These are phyloP conservation scores for Girardia tigrina DNA, from an alignment of 2,888 invertebrate genomes.

Conservation along the genomic window DNA sequence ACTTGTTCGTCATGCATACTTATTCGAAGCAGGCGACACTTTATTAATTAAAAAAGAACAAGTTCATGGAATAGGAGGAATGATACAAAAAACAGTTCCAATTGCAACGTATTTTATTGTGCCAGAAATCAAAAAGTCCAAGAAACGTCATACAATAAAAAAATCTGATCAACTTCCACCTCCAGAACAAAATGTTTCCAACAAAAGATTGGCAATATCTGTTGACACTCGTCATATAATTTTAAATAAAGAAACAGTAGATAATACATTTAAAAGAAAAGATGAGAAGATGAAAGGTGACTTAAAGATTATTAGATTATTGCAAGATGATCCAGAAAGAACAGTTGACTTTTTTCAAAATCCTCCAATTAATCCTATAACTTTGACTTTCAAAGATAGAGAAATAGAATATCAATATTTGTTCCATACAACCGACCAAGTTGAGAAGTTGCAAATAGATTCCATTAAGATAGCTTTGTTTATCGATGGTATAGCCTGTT, in stretches of 20 bases:
- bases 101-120: constrained; percentile 4
- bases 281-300: not conserved
- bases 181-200: not conserved
- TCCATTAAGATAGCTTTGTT: constrained; percentile 6
- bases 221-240: no score
- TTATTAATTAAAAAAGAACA: not conserved
- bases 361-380: constrained; percentile 8
- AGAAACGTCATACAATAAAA: not conserved
- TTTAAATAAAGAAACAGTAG: not conserved
- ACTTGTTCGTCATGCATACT: not conserved
- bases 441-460: not conserved
- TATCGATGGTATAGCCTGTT: constrained; percentile 9
- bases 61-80: not conserved
- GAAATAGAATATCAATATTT: constrained; percentile 2
- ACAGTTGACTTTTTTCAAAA: not conserved
- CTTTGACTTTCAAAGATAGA: not conserved
- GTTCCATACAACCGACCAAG: not conserved
- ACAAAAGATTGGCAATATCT: not conserved
- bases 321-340: constrained; percentile 1
- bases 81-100: not conserved
- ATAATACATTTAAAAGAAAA: not conserved
- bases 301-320: not conserved
- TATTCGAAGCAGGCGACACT: not conserved
- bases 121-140: not conserved
- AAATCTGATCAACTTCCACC: not conserved